Base-by-base conservation (phyloP, 2,797 vertebrate species). In the Acanthis flammea region DNA sequence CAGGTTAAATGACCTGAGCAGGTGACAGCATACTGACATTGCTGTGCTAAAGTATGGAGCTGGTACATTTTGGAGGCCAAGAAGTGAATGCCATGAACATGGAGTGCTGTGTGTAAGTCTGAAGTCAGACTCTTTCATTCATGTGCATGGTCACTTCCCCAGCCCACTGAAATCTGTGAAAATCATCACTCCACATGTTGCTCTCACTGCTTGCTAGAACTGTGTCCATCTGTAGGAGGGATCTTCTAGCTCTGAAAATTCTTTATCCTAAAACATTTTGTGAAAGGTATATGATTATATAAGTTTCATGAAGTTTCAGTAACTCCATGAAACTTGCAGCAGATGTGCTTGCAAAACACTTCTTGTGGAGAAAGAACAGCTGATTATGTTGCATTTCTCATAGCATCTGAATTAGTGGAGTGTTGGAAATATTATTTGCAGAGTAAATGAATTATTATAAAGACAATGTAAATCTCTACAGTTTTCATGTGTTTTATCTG, bases 181-280 rank as follows among this genome's bases (percentile, higher is more conserved):
- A 77, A 75, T 30, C 18, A n/a, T 45, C 33, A 35, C 35, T 25
- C 33, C 7, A 16, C 7, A 3, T 30, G 14, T 48, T 13, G 0
- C 25, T 83, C 6, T 67, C 4, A 6, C 48, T 78, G 31, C 30
- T 80, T 0, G 0, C 27, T 44, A 44, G n/a, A 12, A 30, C 19
- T 12, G 1, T 58, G 60, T 58, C 25, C 6, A 14, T 12, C 61
- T 67, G 39, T 23, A 48, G 44, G 48, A 44, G 22, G 60, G 4
- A 30, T 13, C 1, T 21, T 66, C 48, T 58, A 55, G 18, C 19
- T 66, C 41, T 57, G 55, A 60, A 53, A 87, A 73, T n/a, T 65
- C 31, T 54, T 94, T 37, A 48, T 61, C 4, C 8, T 30, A 60
- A 73, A 68, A 6, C 3, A 2, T 75, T 84, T 53, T 37, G 6